A percentile compares a stretch with the other conserved stretches of the same genome.
Conservation (phyloP, 2,888 invertebrate species). For the Reticulitermes lucifugus region DNA sequence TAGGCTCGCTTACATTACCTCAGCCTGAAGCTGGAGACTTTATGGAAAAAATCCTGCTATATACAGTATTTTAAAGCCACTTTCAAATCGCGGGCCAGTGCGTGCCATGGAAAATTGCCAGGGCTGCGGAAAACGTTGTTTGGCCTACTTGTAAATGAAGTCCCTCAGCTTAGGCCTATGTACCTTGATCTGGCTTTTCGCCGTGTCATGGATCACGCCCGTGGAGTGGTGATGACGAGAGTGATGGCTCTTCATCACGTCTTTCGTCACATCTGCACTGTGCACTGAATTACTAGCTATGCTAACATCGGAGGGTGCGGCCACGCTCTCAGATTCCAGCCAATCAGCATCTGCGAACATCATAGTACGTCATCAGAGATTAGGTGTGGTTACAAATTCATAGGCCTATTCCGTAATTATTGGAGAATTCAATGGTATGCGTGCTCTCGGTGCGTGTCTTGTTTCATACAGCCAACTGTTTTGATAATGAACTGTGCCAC, state of each 20-base stretch:
- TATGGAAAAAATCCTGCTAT: no score
- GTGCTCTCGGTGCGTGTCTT: neutral
- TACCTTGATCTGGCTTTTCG: constrained; percentile 20
- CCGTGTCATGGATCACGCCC: constrained; percentile 35
- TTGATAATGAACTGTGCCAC: no score
- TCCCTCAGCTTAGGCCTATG: no score
- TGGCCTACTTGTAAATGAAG: no score
- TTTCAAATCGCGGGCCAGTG: no score
- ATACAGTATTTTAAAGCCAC: no score
- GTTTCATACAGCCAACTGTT: no score
- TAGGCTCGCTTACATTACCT: no score
- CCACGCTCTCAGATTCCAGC: neutral
- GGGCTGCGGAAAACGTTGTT: no score
- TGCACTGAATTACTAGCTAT: neutral
- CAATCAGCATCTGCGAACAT: constrained; percentile 2
- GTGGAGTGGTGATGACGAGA: constrained; percentile 45
- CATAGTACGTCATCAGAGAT: neutral
- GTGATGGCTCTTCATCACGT: constrained; percentile 27
- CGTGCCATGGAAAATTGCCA: no score
- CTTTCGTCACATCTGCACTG: neutral
- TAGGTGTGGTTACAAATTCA: neutral
- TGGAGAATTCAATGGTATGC: neutral
- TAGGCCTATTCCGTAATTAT: neutral
- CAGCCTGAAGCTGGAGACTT: no score
- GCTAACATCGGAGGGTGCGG: neutral